A percentile compares a stretch with the other conserved stretches of the same genome.
These are phyloP conservation scores for Xiphias gladius DNA, from an alignment of 2,113 vertebrate genomes.

Conservation along the genomic window DNA sequence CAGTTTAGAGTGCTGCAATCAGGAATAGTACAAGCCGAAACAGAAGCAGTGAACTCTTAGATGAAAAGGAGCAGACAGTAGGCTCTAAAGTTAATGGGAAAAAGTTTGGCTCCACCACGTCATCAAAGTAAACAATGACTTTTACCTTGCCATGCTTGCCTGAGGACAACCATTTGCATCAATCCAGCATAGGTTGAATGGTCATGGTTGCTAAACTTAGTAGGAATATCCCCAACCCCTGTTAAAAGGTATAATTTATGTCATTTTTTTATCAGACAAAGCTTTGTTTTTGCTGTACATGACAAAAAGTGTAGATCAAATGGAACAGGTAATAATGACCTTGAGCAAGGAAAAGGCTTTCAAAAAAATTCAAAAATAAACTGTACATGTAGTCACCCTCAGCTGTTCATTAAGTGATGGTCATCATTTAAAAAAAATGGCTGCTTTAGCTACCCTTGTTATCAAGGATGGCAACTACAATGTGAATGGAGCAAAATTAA, in stretches of 20 bases:
- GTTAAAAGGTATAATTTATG: background rate
- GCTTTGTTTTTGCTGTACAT: background rate
- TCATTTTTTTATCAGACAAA: background rate
- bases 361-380: background rate
- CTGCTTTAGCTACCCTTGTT: background rate
- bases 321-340: background rate
- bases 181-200: background rate
- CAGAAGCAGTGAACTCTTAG: background rate
- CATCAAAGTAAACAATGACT: background rate
- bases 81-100: too few relatives aligned
- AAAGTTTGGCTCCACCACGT: too few relatives aligned
- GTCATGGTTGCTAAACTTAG: background rate
- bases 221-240: background rate
- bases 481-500: slow-evolving; percentile 12
- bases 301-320: background rate
- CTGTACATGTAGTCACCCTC: background rate
- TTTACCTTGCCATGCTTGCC: too few relatives aligned
- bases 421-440: background rate
- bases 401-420: background rate
- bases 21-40: background rate
- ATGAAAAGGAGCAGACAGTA: background rate
- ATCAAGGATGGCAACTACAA: background rate
- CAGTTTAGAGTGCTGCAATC: too few relatives aligned
- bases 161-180: background rate
- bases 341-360: background rate